Evolutionary conservation across 53 echinoderm and acorn worm genomes (phyloP).

Genomic region (Patiria pectinifera): DNA sequence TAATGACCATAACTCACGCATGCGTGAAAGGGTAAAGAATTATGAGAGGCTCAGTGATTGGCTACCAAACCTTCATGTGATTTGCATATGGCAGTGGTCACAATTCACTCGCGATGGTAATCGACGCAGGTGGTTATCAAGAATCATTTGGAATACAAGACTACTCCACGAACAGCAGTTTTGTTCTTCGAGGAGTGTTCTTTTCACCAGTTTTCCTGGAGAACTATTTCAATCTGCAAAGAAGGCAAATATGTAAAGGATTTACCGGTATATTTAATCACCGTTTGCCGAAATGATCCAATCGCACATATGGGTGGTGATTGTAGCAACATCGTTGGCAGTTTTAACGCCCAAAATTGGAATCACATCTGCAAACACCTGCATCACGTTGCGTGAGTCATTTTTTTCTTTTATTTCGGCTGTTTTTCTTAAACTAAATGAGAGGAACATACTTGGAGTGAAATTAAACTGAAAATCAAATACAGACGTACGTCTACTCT

Average conservation of each 20-base stretch:
- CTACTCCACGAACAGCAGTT: too few relatives aligned
- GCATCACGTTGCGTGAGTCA: not conserved
- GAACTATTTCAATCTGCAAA: not conserved
- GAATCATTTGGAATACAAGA: not conserved
- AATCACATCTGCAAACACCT: not conserved
- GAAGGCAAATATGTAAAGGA: not conserved
- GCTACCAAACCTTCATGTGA: not conserved
- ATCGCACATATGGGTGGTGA: not conserved
- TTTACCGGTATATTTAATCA: not conserved
- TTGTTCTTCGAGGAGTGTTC: too few relatives aligned
- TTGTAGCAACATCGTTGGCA: not conserved
- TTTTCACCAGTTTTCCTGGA: not conserved
- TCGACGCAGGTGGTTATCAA: not conserved
- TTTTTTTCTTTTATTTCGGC: not conserved
- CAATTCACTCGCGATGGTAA: not conserved
- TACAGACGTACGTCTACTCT: too few relatives aligned
- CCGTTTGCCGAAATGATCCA: not conserved
- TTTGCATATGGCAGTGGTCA: not conserved
- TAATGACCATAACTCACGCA: not conserved
- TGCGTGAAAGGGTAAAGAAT: not conserved
- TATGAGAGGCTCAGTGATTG: not conserved
- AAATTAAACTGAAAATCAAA: too few relatives aligned
- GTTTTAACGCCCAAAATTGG: not conserved
- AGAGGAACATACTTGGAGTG: too few relatives aligned
- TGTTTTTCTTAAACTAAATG: too few relatives aligned